Base-by-base conservation (phyloP, 2,797 vertebrate genomes). In the Melanotaenia nigrans region DNA sequence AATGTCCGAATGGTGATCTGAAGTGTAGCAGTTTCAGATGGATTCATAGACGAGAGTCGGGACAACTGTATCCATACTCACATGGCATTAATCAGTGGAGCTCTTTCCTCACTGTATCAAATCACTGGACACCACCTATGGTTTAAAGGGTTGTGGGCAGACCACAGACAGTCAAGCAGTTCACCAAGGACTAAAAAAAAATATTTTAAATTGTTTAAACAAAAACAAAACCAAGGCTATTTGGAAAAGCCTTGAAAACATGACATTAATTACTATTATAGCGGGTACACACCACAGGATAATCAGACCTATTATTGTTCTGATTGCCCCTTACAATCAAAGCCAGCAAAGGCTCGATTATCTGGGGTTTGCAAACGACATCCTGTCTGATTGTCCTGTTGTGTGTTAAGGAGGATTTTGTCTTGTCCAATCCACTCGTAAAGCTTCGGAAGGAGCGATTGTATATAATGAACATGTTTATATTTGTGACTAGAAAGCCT, bases 1-100 rank as follows among this genome's bases (percentile, higher is more conserved):
- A 90, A 90, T 85, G 88, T 85, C 63, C 63, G 81, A 88, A 61
- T 62, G 65, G 84, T 68, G 75, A 85, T 88, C 75, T 82, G 60
- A 83, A 71, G 83, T 77, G 42, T 77, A 62, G 78, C 53, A 69
- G 83, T 89, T 87, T 89, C 81, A 81, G 71, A 68, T 66, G 66
- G 85, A 86, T 90, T 92, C 90, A 87, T 78, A 80, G 59, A 72
- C 59, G 61, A 66, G 53, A 74, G 61, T 75, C 28, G 74, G 58
- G 65, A 74, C 59, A 77, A 65, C 72, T 89, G 65, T 84, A 84
- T 85, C 71, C 65, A 60, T 71, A 66, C 59, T 71, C 87, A 89
- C 74, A 87, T 91, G 87, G 85, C 61, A 66, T 82, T 78, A 81
- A 87, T 88, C 81, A 85, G 5, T 75, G 55, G 65, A 69, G 65